These are phyloP conservation scores for Bambusicola thoracicus DNA, from an alignment of 2,113 vertebrate genomes.

Conservation along the genomic window DNA sequence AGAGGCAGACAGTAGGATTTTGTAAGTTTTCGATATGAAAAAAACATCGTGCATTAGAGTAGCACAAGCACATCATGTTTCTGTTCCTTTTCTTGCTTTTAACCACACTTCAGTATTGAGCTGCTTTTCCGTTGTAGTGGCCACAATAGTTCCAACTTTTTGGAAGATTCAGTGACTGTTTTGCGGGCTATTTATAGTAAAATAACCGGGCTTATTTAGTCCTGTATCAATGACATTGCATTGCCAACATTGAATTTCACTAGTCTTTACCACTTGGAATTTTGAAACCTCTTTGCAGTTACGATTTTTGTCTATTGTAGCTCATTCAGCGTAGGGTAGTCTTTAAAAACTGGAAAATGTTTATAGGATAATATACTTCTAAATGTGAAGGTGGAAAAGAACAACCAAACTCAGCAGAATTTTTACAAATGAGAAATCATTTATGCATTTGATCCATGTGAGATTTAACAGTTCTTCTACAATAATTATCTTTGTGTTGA, in stretches of 20 bases:
- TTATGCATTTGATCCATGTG: background rate
- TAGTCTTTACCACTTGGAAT: background rate
- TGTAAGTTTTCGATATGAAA: background rate
- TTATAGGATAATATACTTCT: background rate
- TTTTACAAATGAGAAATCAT: background rate
- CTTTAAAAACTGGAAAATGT: background rate
- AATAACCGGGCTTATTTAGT: background rate
- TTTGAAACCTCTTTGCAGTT: background rate
- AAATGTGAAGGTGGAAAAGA: background rate
- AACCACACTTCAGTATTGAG: background rate
- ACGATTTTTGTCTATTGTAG: background rate
- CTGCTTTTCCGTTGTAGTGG: background rate
- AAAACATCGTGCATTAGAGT: background rate
- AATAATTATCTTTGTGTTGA: rapidly evolving
- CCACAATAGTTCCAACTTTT: background rate
- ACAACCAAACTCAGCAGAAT: background rate
- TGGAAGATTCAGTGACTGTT: background rate
- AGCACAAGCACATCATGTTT: background rate
- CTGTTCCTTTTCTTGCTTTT: background rate
- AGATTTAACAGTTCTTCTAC: background rate
- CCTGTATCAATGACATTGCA: background rate
- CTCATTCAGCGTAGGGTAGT: background rate
- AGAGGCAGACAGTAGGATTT: background rate
- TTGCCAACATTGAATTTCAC: background rate
- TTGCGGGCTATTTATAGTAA: background rate